Base-by-base conservation (phyloP, 2,113 vertebrate species). In the Lonchura striata region DNA sequence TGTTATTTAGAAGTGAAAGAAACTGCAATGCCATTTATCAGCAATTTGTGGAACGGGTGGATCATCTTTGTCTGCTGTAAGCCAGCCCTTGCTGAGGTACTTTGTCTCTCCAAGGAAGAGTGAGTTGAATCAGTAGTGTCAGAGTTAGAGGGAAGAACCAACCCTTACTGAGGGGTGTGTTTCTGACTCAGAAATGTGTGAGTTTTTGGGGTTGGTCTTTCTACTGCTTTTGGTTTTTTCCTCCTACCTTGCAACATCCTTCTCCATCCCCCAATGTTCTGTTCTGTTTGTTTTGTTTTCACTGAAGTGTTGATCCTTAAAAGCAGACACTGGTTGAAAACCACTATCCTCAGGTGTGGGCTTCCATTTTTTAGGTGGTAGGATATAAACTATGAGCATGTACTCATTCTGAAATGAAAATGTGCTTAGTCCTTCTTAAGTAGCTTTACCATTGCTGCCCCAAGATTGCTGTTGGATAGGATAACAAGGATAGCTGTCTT, bases 211-310 rank as follows among this genome's bases (percentile, higher is more conserved):
- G 8, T 15, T 7, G 30, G 16, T 72, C 11, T 33, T 65, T 86
- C 41, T 72, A 4, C 2, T 75, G 1, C 7, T 2, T 6, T 54
- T 42, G 25, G 33, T 33, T 5, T 33, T 6, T 0, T 1, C 0
- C 9, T 8, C 10, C 6, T 10, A 8, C 10, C 2, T 5, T 15
- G 7, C 2, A 35, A 25, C 30, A 35, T 30, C 10, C 7, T 59
- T 57, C 33, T 25, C 24, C 5, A 23, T 2, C 2, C 9, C 2
- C 1, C 1, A 2, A 5, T 15, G 8, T 54, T 17, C 30, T 18
- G 10, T 7, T 31, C 33, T 65, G 41, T n/a, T n/a, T 18, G 10
- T 10, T 22, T 41, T 33, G 9, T 16, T 18, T 15, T 5, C 6
- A 30, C 3, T 49, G 3, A 72, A 57, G 4, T 33, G 8, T 47